phyloP scores from a whole-genome alignment of 2,113 vertebrate species.

The Carassius carassius region DNA sequence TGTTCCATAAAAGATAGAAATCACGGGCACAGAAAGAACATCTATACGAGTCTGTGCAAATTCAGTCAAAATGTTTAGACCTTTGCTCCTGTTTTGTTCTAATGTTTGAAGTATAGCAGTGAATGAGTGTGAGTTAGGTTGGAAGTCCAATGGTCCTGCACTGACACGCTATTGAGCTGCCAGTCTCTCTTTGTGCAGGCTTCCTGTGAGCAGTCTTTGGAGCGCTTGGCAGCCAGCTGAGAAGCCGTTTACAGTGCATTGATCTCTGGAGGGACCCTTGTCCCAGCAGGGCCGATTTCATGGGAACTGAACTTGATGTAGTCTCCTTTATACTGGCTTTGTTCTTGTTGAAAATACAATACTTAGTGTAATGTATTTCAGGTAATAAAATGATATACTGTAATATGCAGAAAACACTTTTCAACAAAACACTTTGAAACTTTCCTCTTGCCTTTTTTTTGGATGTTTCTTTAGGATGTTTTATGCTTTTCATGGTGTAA shows the following conservation, averaged over 20 bases:
- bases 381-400: not conserved
- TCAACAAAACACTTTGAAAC: not conserved
- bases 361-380: not conserved
- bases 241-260: constrained; percentile 62
- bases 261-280: constrained; percentile 43
- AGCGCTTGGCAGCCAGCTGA: constrained; percentile 55
- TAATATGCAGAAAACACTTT: not conserved
- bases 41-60: not conserved
- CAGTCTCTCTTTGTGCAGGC: constrained; percentile 58
- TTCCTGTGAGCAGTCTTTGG: constrained; percentile 54
- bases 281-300: constrained; percentile 64
- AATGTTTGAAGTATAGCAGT: not conserved
- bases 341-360: constrained; percentile 17
- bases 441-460: not conserved
- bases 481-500: not conserved
- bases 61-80: not conserved
- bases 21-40: not conserved
- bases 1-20: not conserved
- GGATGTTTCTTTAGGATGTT: not conserved
- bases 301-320: constrained; percentile 69
- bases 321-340: constrained; percentile 50
- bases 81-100: not conserved
- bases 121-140: constrained; percentile 1
- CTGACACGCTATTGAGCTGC: constrained; percentile 54
- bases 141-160: not conserved